Conservation (phyloP, 2,113 vertebrate genomes). For the Scophthalmus maximus region DNA sequence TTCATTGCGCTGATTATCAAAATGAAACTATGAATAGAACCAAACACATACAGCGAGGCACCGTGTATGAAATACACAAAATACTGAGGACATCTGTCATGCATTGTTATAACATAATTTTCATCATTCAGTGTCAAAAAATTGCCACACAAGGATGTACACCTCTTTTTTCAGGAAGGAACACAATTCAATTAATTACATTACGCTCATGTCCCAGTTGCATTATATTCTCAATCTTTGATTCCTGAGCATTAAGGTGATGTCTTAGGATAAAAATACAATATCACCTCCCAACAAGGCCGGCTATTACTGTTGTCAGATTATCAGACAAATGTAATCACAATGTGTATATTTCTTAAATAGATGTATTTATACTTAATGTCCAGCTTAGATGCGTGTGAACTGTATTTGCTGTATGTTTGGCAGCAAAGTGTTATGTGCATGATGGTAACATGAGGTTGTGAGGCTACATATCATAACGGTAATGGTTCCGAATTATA, state of each 20-base stretch:
- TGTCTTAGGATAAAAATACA: conserved; percentile 57
- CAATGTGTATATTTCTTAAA: background rate
- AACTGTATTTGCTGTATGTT: conserved; percentile 35
- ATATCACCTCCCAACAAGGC: conserved; percentile 38
- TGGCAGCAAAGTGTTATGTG: conserved; percentile 34
- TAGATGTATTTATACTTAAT: conserved; percentile 7
- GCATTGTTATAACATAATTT: conserved; percentile 49
- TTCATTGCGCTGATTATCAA: conserved; percentile 49
- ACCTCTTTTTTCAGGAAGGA: conserved; percentile 46
- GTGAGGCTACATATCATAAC: conserved; percentile 59
- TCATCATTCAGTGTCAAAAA: conserved; percentile 48
- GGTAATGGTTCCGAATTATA: conserved; percentile 47
- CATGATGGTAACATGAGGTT: conserved; percentile 36
- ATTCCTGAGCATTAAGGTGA: conserved; percentile 76
- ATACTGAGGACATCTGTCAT: conserved; percentile 64
- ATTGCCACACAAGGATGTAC: conserved; percentile 44
- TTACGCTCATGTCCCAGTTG: conserved; percentile 43
- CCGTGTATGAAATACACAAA: conserved; percentile 64
- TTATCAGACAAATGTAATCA: conserved; percentile 35
- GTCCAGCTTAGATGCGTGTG: conserved; percentile 33
- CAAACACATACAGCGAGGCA: conserved; percentile 53
- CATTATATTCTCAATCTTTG: conserved; percentile 68
- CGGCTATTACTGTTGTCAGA: conserved; percentile 35
- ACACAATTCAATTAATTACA: conserved; percentile 41
- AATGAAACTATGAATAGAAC: conserved; percentile 51